phyloP scores from a whole-genome alignment of 2,113 vertebrate genomes.

The Colinus virginianus region DNA sequence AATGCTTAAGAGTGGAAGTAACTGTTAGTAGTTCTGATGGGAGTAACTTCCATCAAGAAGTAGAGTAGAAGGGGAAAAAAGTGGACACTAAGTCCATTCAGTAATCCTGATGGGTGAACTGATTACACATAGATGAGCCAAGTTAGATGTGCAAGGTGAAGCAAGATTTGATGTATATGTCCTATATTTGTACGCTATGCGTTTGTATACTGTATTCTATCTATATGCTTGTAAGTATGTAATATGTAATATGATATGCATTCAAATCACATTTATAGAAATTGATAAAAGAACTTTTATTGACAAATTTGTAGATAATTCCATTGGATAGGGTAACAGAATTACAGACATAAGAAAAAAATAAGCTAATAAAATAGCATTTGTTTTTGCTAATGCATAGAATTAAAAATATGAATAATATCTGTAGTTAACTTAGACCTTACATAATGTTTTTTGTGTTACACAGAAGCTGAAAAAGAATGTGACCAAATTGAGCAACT shows the following conservation, averaged over 20 bases:
- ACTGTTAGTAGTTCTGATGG: neutral
- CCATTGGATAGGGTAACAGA: neutral
- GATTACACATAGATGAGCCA: rapidly evolving
- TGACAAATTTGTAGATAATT: neutral
- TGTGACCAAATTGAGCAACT: constrained; percentile 79
- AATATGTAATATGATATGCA: neutral
- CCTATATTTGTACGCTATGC: neutral
- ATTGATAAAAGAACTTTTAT: neutral
- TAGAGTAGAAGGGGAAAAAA: neutral
- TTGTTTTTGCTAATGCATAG: neutral
- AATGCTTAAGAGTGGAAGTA: neutral
- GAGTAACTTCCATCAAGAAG: neutral
- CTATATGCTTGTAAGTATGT: neutral
- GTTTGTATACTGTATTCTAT: neutral
- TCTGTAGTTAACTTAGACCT: neutral
- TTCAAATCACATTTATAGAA: neutral
- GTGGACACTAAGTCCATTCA: neutral
- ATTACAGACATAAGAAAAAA: neutral
- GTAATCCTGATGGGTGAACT: neutral
- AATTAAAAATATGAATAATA: neutral
- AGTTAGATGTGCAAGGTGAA: neutral
- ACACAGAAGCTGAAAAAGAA: constrained; percentile 73
- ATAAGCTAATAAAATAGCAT: neutral
- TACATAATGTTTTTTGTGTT: neutral
- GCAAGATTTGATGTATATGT: neutral